Base-by-base conservation (phyloP, 2,797 vertebrate genomes). In the Pristis pectinata region DNA sequence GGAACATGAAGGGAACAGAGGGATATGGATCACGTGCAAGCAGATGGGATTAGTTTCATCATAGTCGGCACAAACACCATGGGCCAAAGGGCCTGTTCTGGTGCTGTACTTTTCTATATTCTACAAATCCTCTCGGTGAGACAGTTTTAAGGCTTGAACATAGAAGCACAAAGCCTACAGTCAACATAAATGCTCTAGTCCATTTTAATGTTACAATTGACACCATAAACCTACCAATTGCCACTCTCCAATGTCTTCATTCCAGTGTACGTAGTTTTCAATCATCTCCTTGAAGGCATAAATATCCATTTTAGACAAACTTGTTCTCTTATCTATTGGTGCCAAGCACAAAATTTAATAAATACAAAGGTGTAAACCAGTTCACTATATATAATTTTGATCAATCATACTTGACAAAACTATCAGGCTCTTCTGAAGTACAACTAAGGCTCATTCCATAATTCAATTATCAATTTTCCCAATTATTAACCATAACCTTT, bases 191-290 rank as follows among this genome's bases (percentile, higher is more conserved):
- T 37, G 34, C 34, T 87, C 83, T 19, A 17, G 64, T 30, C 30
- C 53, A 13, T 41, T 10, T 85, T 67, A 30, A 9, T 74, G 70
- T 72, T 44, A 44, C 13, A 8, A 94, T 74, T 94, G n/a, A 44
- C 89, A 67, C n/a, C 30, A 59, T 41, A 83, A 76, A 94, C 98
- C 97, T 96, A 99, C 99, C 97, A 99, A 96, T 96, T 99, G 99
- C 99, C 99, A 99, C 94, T 99, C 99, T 95, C 99, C 99, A 95
- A 99, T 99, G 96, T 99, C 99, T 96, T 99, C 99, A n/a, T 99
- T 99, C 99, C 99, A 99, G 95, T 99, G 98, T 82, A 99, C 99
- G 0, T 99, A 99, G 95, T 99, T 99, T 96, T 99, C 99, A 95
- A 99, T 99, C 99, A 99, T 99, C 96, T 99, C 99, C 99, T 99